These are phyloP conservation scores for Cyphomyrmex costatus DNA, from an alignment of 1,140 invertebrate species.

Conservation along the genomic window DNA sequence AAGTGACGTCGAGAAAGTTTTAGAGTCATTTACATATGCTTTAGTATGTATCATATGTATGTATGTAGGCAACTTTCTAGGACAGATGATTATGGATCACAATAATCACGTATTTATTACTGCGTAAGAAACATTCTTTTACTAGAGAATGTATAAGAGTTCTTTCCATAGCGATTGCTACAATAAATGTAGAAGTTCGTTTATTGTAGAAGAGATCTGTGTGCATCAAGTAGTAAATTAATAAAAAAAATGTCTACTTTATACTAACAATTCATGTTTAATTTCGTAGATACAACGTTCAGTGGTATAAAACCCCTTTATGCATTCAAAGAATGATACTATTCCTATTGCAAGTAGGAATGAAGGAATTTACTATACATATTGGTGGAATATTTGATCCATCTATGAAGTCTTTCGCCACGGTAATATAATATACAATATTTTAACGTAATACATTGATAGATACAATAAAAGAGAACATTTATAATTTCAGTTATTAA, in stretches of 20 bases:
- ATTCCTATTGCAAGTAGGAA: conserved; percentile 11
- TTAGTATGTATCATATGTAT: neutral
- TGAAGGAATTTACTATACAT: neutral
- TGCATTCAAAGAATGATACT: neutral
- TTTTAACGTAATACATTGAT: neutral
- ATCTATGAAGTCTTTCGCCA: neutral
- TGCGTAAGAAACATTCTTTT: conserved; percentile 14
- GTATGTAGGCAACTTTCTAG: neutral
- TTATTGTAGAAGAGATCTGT: neutral
- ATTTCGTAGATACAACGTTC: neutral
- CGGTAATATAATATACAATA: neutral
- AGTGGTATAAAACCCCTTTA: neutral
- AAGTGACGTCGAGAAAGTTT: neutral
- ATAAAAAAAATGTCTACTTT: neutral
- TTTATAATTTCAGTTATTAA: conserved; percentile 10
- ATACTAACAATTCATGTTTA: neutral
- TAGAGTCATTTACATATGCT: neutral
- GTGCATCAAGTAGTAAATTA: neutral
- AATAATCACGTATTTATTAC: conserved; percentile 1
- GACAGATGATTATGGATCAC: neutral
- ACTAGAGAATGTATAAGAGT: neutral
- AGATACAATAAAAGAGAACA: neutral
- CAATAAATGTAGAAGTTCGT: neutral
- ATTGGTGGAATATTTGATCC: neutral
- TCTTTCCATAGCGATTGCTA: neutral